These are phyloP conservation scores for Tipula helvola DNA, from an alignment of 2,888 invertebrate genomes.

Conservation along the genomic window DNA sequence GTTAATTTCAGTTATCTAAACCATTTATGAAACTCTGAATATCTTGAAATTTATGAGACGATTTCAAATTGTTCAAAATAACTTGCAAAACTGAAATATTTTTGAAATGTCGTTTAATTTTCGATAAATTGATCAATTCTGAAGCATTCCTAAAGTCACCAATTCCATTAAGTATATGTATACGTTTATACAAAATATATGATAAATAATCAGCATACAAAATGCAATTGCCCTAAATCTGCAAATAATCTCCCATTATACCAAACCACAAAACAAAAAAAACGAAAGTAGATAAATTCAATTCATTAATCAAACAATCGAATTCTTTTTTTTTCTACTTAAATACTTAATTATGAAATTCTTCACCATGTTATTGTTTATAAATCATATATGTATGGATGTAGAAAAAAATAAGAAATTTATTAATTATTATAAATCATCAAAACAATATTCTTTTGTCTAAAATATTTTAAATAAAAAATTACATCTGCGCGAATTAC, in stretches of 20 bases:
- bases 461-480: not conserved
- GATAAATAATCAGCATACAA: too few relatives aligned
- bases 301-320: not conserved
- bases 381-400: not conserved
- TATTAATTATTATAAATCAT: not conserved
- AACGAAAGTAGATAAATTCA: not conserved
- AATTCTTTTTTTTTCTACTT: not conserved
- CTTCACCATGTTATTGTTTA: not conserved
- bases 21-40: too few relatives aligned
- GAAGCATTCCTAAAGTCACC: too few relatives aligned
- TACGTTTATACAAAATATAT: too few relatives aligned
- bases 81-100: too few relatives aligned
- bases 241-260: not conserved
- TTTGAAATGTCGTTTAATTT: too few relatives aligned
- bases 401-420: not conserved
- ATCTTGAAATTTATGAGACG: too few relatives aligned
- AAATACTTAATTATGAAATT: not conserved
- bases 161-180: too few relatives aligned
- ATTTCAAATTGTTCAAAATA: too few relatives aligned
- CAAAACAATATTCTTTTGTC: not conserved
- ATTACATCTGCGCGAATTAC: not conserved
- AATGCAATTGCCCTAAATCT: not conserved
- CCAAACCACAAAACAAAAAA: not conserved
- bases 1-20: too few relatives aligned
- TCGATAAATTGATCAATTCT: too few relatives aligned